These are phyloP conservation scores for Macrotrachela quadricornifera DNA, from an alignment of 1,140 invertebrate species.

Conservation along the genomic window DNA sequence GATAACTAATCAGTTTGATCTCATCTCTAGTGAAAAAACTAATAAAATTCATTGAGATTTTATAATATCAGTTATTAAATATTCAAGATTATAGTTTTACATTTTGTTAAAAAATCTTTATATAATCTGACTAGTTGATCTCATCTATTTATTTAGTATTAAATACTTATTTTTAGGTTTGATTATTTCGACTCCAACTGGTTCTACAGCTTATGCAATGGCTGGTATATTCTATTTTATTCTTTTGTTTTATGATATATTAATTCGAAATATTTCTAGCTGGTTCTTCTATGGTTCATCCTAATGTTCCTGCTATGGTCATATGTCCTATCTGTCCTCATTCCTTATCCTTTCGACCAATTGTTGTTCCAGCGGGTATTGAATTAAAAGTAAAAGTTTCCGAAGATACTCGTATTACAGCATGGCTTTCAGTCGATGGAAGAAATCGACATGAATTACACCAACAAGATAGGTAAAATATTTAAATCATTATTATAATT, in stretches of 20 bases:
- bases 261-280: not conserved
- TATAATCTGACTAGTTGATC: too few relatives aligned
- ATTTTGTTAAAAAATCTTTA: too few relatives aligned
- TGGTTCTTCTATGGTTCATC: conserved; percentile 42
- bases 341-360: conserved; percentile 77
- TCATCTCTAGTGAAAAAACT: too few relatives aligned
- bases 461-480: conserved; percentile 33
- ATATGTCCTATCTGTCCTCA: conserved; percentile 91
- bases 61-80: too few relatives aligned
- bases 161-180: conserved; percentile 20
- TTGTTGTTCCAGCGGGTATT: conserved; percentile 83
- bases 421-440: conserved; percentile 94
- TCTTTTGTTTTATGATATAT: too few relatives aligned
- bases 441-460: conserved; percentile 70
- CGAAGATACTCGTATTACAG: conserved; percentile 63
- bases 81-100: too few relatives aligned
- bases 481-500: too few relatives aligned
- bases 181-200: conserved; percentile 84
- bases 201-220: conserved; percentile 89
- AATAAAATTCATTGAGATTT: too few relatives aligned
- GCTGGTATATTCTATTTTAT: conserved; percentile 31
- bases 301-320: conserved; percentile 84
- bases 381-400: conserved; percentile 59
- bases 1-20: too few relatives aligned
- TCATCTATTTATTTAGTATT: too few relatives aligned